phyloP scores from a whole-genome alignment of 2,797 vertebrate species.

The Anas acuta region DNA sequence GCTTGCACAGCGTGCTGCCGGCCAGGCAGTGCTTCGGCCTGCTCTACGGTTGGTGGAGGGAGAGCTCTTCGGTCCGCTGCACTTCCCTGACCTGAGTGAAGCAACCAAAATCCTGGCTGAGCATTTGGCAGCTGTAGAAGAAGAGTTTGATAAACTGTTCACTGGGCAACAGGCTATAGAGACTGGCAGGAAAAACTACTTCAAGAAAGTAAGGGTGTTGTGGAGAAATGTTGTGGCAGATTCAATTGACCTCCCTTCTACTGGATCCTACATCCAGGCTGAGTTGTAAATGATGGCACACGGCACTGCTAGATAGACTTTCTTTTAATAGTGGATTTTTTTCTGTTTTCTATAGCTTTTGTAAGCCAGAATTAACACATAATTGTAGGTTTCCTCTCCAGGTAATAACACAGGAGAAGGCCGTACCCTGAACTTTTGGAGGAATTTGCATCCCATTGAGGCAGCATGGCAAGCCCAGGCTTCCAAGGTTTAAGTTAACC shows the following conservation, averaged over 20 bases:
- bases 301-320: neutral
- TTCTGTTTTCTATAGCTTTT: neutral
- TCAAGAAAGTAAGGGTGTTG: neutral
- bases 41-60: neutral
- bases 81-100: neutral
- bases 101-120: neutral
- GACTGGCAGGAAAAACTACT: rapidly evolving
- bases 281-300: neutral
- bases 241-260: neutral
- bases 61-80: neutral
- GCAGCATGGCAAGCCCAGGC: neutral
- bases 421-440: neutral
- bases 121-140: neutral
- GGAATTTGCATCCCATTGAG: neutral
- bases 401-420: neutral
- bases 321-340: neutral
- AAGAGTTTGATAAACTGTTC: neutral
- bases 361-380: neutral
- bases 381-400: neutral
- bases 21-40: neutral
- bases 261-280: neutral
- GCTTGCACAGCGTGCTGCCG: neutral
- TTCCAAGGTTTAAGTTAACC: neutral
- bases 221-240: neutral
- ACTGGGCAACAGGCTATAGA: neutral